phyloP scores from a whole-genome alignment of 2,113 vertebrate species.

The Fregata magnificens region DNA sequence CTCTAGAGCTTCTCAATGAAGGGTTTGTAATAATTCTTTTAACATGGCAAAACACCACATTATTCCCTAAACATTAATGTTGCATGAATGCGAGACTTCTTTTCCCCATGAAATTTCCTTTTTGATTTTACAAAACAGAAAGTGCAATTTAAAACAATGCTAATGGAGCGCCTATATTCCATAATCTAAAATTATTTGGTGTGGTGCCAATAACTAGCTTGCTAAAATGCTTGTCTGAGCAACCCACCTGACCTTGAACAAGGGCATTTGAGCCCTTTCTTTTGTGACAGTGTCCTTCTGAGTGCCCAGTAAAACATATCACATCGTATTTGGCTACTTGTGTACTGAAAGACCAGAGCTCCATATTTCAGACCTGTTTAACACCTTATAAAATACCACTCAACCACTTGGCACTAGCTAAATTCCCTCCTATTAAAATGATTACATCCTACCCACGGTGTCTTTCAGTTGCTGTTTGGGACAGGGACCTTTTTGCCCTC shows the following conservation, averaged over 20 bases:
- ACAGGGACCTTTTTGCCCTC: not conserved
- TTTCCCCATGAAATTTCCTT: constrained; percentile 61
- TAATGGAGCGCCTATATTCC: constrained; percentile 21
- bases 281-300: not conserved
- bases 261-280: not conserved
- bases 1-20: constrained; percentile 67
- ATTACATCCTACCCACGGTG: not conserved
- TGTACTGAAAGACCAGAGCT: not conserved
- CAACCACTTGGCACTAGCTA: not conserved
- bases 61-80: constrained; percentile 69
- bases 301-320: not conserved
- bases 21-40: constrained; percentile 69
- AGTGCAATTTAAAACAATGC: constrained; percentile 62
- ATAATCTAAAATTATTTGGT: constrained; percentile 15
- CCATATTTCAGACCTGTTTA: not conserved
- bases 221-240: not conserved
- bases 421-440: not conserved
- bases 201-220: not conserved
- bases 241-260: not conserved
- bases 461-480: not conserved
- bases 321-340: not conserved
- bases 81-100: constrained; percentile 62
- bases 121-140: constrained; percentile 67
- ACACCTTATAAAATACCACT: not conserved
- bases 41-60: constrained; percentile 64